A percentile compares a stretch with the other conserved stretches of the same genome.
phyloP scores from a whole-genome alignment of 2,797 vertebrate genomes.

The Enteromius argenteus region DNA sequence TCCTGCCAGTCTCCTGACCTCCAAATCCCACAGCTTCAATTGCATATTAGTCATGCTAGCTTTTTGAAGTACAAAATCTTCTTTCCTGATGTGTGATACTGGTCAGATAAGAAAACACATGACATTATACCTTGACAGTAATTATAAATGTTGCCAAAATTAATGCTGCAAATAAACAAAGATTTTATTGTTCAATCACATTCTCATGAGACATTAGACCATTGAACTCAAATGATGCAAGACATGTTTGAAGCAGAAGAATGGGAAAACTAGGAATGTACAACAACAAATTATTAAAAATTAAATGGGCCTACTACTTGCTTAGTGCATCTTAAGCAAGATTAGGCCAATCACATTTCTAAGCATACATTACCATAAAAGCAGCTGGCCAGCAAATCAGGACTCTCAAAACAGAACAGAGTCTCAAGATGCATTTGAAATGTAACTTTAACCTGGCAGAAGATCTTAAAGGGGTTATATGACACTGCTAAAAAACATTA shows the following conservation, averaged over 20 bases:
- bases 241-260: neutral
- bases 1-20: conserved; percentile 15
- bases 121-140: neutral
- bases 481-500: too few species aligned
- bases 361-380: neutral
- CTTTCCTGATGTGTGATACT: neutral
- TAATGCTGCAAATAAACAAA: neutral
- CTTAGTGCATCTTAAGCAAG: neutral
- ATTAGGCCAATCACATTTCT: neutral
- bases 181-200: neutral
- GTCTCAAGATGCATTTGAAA: neutral
- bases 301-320: neutral
- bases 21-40: conserved; percentile 51
- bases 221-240: neutral
- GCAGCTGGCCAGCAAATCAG: neutral
- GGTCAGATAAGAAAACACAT: neutral
- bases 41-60: conserved; percentile 37
- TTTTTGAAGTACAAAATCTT: neutral
- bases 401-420: neutral
- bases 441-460: too few species aligned
- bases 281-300: neutral
- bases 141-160: neutral
- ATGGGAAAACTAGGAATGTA: neutral
- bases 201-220: neutral
- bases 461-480: too few species aligned